Evolutionary conservation across 2,888 invertebrate genomes (phyloP), one percentile per base, ranked within the genome.

Genomic region (Branchellion lobata): DNA sequence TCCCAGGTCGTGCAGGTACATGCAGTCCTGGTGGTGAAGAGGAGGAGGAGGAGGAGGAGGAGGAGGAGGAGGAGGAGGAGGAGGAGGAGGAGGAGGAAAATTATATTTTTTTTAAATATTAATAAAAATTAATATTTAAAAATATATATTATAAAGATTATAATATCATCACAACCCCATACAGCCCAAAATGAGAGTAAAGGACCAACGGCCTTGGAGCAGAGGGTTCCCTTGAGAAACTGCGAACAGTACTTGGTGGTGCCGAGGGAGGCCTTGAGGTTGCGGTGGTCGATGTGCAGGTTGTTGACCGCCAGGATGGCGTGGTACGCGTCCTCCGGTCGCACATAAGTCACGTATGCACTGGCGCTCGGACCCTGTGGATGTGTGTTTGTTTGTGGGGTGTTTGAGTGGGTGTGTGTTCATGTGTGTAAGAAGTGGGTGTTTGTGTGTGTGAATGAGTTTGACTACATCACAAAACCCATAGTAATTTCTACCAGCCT

Each of bases 161-260:
- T n/a, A n/a, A n/a, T n/a, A n/a, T n/a, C n/a, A n/a, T n/a, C n/a
- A n/a, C n/a, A n/a, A n/a, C n/a, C n/a, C n/a, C n/a, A n/a, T n/a
- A n/a, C n/a, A n/a, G n/a, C n/a, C n/a, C n/a, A n/a, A n/a, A n/a
- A n/a, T n/a, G n/a, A n/a, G n/a, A n/a, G n/a, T n/a, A n/a, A n/a
- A n/a, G 8, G 8, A 40, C 82, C 73, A 53, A 83, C 83, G 24
- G 82, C 79, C 90, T 99, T 99, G 80, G 96, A 96, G 89, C 99
- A 99, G 85, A 93, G 92, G 89, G 95, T 94, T 90, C 96, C 96
- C 89, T 96, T 94, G 92, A 99, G 94, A 89, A 98, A 99, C 90
- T 97, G 96, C 88, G 97, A 97, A 91, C 99, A 99, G 90, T 99
- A 99, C 90, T 99, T 99, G 85, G 99, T 99, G 85, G 99, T 99